A percentile compares a stretch with the other conserved stretches of the same genome.
Evolutionary conservation across 1,140 invertebrate species (phyloP).

Genomic region (Aphaenogaster floridana): DNA sequence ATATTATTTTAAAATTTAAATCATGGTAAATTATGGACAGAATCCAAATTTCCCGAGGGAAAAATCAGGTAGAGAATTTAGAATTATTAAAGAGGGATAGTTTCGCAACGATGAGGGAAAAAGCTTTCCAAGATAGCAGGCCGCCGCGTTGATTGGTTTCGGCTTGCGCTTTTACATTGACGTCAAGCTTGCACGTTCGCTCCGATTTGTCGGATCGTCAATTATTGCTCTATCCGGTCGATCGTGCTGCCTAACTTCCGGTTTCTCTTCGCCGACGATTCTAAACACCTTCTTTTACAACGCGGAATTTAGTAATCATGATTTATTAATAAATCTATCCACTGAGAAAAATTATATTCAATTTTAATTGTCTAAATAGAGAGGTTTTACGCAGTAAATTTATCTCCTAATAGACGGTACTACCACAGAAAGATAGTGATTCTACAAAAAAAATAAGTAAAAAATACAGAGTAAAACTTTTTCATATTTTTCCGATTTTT

Average conservation of each 20-base stretch:
- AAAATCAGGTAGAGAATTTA: not conserved
- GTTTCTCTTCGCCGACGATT: slow-evolving; percentile 17
- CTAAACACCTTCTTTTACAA: not conserved
- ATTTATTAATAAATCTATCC: slow-evolving; percentile 1
- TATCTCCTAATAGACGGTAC: not conserved
- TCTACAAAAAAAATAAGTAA: not conserved
- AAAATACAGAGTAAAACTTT: not conserved
- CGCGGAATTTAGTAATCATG: not conserved
- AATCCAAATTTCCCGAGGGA: not conserved
- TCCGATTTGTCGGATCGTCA: slow-evolving; percentile 71
- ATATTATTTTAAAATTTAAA: not conserved
- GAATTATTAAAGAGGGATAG: not conserved
- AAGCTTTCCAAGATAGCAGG: slow-evolving; percentile 8
- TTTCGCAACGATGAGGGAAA: not conserved
- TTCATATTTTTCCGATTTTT: not conserved
- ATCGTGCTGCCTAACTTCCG: slow-evolving; percentile 59
- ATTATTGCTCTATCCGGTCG: slow-evolving; percentile 80
- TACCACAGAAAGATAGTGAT: not conserved
- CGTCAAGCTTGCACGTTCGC: slow-evolving; percentile 65
- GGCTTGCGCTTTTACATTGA: slow-evolving; percentile 58
- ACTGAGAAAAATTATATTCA: not conserved
- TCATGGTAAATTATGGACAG: not conserved
- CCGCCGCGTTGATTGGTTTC: slow-evolving; percentile 11
- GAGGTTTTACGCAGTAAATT: not conserved
- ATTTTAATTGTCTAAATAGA: not conserved